Evolutionary conservation across 2,797 vertebrate genomes (phyloP), one percentile per base, ranked within the genome.

Genomic region (Microchirus variegatus): DNA sequence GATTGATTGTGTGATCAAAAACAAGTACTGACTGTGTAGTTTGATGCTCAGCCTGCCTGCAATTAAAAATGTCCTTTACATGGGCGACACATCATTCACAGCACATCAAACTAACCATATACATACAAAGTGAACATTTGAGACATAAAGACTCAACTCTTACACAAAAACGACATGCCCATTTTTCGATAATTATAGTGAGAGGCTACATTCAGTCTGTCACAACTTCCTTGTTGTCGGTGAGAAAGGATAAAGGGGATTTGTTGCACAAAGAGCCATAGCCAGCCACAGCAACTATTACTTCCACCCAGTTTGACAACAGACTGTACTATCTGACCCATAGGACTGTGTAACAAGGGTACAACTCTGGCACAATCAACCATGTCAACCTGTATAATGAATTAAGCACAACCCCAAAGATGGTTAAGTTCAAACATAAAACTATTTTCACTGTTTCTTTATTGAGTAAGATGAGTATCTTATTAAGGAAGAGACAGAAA

Each of bases 211-310:
- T 83, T 84, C 82, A 87, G 78, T 78, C 87, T 80, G 83, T 87
- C 79, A 87, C 67, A 82, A 89, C 90, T 87, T 93, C 91, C 91
- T 89, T 90, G 90, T 92, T 90, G 85, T 88, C 86, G 87, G 84
- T 89, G 80, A 70, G 79, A 84, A 81, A 86, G 89, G 88, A 91
- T 87, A 83, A 88, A 63, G 56, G 86, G 90, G 89, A 89, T 91
- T 92, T 88, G 70, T 79, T 71, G 66, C 78, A 92, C 89, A 91
- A 90, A 88, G 73, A 83, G 44, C 80, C 63, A 78, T 62, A 85
- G 81, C 78, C 73, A 77, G 73, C 73, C 83, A 85, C 75, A 87
- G 78, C 85, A 90, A 85, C 82, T 62, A 90, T 91, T 89, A 90
- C 78, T 91, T 91, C 88, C 87, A 82, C 82, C 76, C 83, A 87